Conservation (phyloP, 2,113 vertebrate species). For the Motacilla tschutschensis region DNA sequence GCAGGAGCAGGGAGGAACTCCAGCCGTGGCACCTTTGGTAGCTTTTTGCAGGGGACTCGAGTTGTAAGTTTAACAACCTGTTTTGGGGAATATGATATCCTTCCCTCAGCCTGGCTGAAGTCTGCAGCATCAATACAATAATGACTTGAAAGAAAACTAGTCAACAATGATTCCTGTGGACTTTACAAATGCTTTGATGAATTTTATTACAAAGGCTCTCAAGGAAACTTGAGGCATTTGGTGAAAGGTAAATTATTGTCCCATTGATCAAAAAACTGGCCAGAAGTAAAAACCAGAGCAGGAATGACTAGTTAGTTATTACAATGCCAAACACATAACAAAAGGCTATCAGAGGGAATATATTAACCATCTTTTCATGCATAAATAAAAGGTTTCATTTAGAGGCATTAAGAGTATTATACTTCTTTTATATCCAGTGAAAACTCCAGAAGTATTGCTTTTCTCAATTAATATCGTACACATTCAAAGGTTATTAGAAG, state of each 20-base stretch:
- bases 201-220: neutral
- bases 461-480: neutral
- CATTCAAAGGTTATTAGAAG: neutral
- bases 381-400: conserved; percentile 11
- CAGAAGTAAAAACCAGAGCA: neutral
- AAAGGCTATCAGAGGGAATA: neutral
- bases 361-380: neutral
- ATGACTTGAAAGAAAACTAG: neutral
- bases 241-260: neutral
- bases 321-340: neutral
- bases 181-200: neutral
- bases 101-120: neutral
- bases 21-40: neutral
- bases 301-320: neutral
- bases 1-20: neutral
- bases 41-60: neutral
- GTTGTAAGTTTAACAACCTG: neutral
- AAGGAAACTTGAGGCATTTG: neutral
- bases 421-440: neutral
- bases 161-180: neutral
- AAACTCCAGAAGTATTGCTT: neutral
- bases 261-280: neutral
- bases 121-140: neutral
- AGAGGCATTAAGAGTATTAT: neutral
- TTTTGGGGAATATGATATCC: neutral